Percentiles rank a stretch among this genome's conserved stretches.
Evolutionary conservation across 2,113 vertebrate species (phyloP).

Genomic region (Rhizomys pruinosus): DNA sequence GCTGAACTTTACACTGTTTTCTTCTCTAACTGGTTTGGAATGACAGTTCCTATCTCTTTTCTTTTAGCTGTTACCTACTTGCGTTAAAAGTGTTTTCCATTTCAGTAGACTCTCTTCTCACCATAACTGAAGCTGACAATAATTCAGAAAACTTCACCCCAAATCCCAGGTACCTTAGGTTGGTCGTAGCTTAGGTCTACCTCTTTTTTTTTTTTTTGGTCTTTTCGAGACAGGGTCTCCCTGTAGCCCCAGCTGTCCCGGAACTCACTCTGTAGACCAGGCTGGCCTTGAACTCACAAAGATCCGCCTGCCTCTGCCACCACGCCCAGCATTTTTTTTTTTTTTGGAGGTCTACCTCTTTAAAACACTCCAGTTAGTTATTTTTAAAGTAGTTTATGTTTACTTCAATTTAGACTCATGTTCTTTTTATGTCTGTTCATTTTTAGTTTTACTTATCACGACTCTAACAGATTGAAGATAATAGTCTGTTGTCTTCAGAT

Average conservation of each 20-base stretch:
- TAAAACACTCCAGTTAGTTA: background rate
- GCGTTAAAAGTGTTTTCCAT: background rate
- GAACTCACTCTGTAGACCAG: no score
- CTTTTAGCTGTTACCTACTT: background rate
- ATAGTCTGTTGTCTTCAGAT: background rate
- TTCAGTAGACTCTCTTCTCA: background rate
- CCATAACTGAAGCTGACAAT: background rate
- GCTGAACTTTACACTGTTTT: background rate
- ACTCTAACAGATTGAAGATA: background rate
- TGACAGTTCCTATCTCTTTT: slow-evolving; percentile 5
- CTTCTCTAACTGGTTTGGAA: background rate
- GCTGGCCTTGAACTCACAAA: no score
- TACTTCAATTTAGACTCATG: background rate
- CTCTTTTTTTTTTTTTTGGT: no score
- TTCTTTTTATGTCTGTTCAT: background rate
- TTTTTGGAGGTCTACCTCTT: background rate
- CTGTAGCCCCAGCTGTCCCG: no score
- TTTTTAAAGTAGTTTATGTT: background rate
- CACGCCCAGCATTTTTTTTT: no score
- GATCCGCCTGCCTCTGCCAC: no score
- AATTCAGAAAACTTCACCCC: background rate
- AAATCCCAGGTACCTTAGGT: background rate
- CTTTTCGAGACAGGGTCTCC: no score
- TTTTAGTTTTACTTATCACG: background rate
- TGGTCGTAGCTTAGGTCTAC: background rate